A percentile compares a stretch with the other conserved stretches of the same genome.
phyloP scores from a whole-genome alignment of 2,888 invertebrate genomes.

The Ectemnius lituratus region DNA sequence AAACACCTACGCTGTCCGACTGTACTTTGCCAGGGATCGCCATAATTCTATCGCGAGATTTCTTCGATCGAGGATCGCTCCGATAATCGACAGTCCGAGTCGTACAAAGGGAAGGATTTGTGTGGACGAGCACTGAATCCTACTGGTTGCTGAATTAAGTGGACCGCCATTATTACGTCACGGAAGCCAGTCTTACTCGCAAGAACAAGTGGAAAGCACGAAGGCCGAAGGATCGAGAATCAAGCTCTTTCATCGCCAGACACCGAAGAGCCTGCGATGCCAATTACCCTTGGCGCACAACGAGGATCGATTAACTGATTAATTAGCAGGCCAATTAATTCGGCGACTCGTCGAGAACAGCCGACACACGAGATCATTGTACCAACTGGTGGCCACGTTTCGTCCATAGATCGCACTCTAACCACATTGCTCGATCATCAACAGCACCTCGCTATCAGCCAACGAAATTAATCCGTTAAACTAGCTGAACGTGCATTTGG shows the following conservation, averaged over 20 bases:
- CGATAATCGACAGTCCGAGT: too few relatives aligned
- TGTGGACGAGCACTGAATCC: too few relatives aligned
- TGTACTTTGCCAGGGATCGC: too few relatives aligned
- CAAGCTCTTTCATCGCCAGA: constrained; percentile 5
- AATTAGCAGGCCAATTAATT: constrained; percentile 57
- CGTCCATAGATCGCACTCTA: not conserved
- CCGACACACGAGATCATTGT: not conserved
- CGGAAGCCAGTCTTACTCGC: too few relatives aligned
- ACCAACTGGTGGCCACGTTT: constrained; percentile 1
- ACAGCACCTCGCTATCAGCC: not conserved
- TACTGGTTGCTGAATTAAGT: too few relatives aligned
- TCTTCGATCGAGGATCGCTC: too few relatives aligned
- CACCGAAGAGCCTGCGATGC: constrained; percentile 46
- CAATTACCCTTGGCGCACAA: constrained; percentile 52
- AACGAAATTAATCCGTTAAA: not conserved
- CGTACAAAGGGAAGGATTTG: too few relatives aligned
- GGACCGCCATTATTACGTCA: too few relatives aligned
- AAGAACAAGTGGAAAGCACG: not conserved
- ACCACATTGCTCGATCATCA: not conserved
- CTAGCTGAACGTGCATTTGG: not conserved
- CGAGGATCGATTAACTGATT: constrained; percentile 55
- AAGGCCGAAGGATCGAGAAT: not conserved
- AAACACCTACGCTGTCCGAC: too few relatives aligned
- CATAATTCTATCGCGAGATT: too few relatives aligned
- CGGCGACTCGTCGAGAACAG: constrained; percentile 34